Percentiles rank a stretch among this genome's conserved stretches.
phyloP scores from a whole-genome alignment of 1,140 invertebrate genomes.

The Drosophila sulfurigaster region DNA sequence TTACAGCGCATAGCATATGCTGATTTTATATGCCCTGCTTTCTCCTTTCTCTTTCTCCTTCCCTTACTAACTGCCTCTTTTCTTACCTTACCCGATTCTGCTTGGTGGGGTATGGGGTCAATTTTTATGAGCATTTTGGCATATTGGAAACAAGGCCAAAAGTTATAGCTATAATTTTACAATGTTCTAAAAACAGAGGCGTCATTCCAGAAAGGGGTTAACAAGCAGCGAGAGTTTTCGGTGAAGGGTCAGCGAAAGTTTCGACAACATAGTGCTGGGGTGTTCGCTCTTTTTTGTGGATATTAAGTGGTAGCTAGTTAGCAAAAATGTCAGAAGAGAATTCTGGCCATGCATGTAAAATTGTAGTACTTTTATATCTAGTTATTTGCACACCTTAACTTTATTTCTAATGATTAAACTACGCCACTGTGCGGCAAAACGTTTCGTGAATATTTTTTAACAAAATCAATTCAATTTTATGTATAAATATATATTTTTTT shows the following conservation, averaged over 20 bases:
- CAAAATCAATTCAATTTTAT: constrained; percentile 69
- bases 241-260: not conserved
- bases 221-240: not conserved
- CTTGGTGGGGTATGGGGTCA: constrained; percentile 71
- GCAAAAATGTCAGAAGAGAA: not conserved
- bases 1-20: constrained; percentile 74
- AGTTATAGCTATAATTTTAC: constrained; percentile 77
- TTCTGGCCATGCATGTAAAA: no score
- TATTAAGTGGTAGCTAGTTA: constrained; percentile 8
- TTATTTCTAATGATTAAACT: constrained; percentile 24
- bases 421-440: constrained; percentile 41
- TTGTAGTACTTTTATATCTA: no score
- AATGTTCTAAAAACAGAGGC: constrained; percentile 53
- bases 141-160: constrained; percentile 80
- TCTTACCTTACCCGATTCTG: constrained; percentile 9
- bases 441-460: constrained; percentile 56
- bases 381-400: not conserved
- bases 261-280: not conserved
- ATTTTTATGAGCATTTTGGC: constrained; percentile 82
- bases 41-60: not conserved
- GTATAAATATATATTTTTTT: constrained; percentile 22
- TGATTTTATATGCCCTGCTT: constrained; percentile 67
- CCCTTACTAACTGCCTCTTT: not conserved
- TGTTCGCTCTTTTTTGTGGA: constrained; percentile 5
- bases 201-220: constrained; percentile 25